A percentile compares a stretch with the other conserved stretches of the same genome.
Conservation (phyloP, 2,797 vertebrate species). For the Parauchenoglanis ngamensis region DNA sequence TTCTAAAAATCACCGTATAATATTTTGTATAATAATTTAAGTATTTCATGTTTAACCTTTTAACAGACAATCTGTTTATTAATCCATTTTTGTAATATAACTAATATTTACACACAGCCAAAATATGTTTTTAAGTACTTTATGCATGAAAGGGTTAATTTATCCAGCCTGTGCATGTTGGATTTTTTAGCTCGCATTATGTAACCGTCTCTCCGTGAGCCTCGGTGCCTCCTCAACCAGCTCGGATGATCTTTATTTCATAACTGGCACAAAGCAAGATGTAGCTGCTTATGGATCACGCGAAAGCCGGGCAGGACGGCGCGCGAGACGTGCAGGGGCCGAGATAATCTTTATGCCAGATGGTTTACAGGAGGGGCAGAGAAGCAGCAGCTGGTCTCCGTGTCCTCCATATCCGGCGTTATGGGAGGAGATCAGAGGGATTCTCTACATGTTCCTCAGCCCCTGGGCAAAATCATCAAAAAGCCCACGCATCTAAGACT, state of each 20-base stretch:
- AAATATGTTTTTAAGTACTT: not conserved
- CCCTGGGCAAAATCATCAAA: conserved; percentile 24
- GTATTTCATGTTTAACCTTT: not conserved
- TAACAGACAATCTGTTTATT: not conserved
- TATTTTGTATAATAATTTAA: not conserved
- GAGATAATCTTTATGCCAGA: conserved; percentile 54
- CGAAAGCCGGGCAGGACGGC: conserved; percentile 37
- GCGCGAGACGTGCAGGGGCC: conserved; percentile 29
- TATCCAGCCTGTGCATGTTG: not conserved
- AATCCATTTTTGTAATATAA: not conserved
- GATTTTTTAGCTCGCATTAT: conserved; percentile 11
- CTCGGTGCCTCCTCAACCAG: not conserved
- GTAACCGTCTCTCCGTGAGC: not conserved
- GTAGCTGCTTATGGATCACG: conserved; percentile 42
- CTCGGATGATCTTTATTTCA: conserved; percentile 37
- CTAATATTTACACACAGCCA: not conserved
- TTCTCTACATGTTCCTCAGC: conserved; percentile 18
- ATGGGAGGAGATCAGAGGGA: conserved; percentile 48
- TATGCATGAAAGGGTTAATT: not conserved
- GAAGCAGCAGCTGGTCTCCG: conserved; percentile 30
- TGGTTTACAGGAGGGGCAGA: conserved; percentile 51
- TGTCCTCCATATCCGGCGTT: conserved; percentile 30
- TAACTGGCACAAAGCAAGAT: conserved; percentile 35
- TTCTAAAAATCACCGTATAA: not conserved
- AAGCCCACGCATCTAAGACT: not conserved